These are phyloP conservation scores for Poecile atricapillus DNA, from an alignment of 2,113 vertebrate genomes.

Conservation along the genomic window DNA sequence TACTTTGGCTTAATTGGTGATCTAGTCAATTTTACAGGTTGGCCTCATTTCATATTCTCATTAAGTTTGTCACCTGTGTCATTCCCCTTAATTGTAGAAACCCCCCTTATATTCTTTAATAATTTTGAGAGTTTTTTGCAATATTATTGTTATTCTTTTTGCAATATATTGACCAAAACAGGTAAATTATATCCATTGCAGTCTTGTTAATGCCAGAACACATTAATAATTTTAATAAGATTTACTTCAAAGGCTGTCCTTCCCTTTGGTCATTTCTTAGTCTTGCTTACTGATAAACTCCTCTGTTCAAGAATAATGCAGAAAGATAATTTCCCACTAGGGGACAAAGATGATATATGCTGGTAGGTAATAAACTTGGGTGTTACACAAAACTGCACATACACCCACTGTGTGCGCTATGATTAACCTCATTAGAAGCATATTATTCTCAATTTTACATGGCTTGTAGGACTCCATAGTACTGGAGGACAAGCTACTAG, in stretches of 20 bases:
- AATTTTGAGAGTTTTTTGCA: neutral
- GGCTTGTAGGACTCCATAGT: neutral
- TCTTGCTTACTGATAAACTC: neutral
- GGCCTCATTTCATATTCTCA: neutral
- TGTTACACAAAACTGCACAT: neutral
- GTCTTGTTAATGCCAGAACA: neutral
- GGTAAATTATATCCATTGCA: neutral
- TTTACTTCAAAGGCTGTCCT: neutral
- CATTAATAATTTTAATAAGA: neutral
- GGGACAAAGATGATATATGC: neutral
- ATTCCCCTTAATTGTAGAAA: neutral
- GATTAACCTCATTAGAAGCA: neutral
- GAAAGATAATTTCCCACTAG: neutral
- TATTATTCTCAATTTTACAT: neutral
- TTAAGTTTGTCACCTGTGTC: neutral
- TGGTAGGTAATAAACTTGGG: neutral
- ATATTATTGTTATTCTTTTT: neutral
- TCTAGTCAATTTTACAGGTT: neutral
- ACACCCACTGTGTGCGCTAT: neutral
- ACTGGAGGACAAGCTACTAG: neutral
- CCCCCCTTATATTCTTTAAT: neutral
- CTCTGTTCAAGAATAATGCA: neutral
- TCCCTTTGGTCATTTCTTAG: neutral
- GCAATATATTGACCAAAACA: neutral
- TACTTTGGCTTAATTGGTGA: neutral